A percentile compares a stretch with the other conserved stretches of the same genome.
Evolutionary conservation across 1,140 invertebrate genomes (phyloP).

Genomic region (Zaprionus inermis): DNA sequence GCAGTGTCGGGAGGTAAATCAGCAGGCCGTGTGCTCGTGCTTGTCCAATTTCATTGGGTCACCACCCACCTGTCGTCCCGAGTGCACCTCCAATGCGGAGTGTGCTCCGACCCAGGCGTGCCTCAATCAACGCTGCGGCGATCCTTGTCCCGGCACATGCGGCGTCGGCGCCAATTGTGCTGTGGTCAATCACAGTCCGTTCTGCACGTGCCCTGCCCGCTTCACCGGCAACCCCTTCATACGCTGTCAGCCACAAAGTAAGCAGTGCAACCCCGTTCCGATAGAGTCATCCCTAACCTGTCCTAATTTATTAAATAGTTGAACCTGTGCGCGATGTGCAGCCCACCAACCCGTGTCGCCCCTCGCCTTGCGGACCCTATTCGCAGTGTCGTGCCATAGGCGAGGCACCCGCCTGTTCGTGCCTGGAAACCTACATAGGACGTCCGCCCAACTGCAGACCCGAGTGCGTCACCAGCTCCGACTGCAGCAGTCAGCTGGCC

Average conservation of each 20-base stretch:
- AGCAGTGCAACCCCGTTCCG: conserved; percentile 29
- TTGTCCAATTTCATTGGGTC: conserved; percentile 87
- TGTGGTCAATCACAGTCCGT: conserved; percentile 92
- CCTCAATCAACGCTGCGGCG: conserved; percentile 88
- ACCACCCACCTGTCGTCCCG: conserved; percentile 89
- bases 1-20: conserved; percentile 88
- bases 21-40: conserved; percentile 89
- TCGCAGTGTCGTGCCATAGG: conserved; percentile 87
- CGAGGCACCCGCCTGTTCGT: conserved; percentile 89
- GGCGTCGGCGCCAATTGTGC: conserved; percentile 90
- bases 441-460: conserved; percentile 92
- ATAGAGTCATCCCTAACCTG: conserved; percentile 5
- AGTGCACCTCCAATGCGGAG: conserved; percentile 90
- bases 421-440: conserved; percentile 89
- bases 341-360: conserved; percentile 87
- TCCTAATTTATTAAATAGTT: conserved; percentile 62
- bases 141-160: conserved; percentile 92
- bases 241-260: conserved; percentile 85
- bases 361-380: conserved; percentile 90
- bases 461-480: conserved; percentile 91
- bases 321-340: conserved; percentile 82
- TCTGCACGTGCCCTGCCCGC: conserved; percentile 90
- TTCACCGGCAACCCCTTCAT: conserved; percentile 92
- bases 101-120: conserved; percentile 88
- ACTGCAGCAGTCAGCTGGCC: conserved; percentile 90